phyloP scores from a whole-genome alignment of 2,888 invertebrate genomes.

The Dione juno region DNA sequence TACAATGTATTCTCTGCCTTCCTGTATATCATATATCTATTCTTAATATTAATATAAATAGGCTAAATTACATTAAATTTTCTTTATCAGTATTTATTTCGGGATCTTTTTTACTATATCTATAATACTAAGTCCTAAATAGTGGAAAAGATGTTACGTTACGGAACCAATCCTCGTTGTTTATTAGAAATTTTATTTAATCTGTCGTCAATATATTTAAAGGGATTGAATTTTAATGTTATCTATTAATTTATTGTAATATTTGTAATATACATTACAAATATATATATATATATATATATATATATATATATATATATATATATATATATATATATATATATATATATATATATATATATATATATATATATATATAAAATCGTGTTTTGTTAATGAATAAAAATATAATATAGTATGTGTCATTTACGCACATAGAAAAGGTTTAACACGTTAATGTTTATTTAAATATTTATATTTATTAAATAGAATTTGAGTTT shows the following conservation, averaged over 20 bases:
- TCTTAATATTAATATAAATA: too few relatives aligned
- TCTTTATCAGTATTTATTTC: slow-evolving; percentile 19
- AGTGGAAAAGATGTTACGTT: slow-evolving; percentile 49
- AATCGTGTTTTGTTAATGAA: slow-evolving; percentile 15
- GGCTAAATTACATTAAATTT: not conserved
- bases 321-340: too few relatives aligned
- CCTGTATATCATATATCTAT: too few relatives aligned
- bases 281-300: too few relatives aligned
- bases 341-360: too few relatives aligned
- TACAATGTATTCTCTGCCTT: too few relatives aligned
- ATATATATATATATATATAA: too few relatives aligned
- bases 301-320: too few relatives aligned
- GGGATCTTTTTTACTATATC: slow-evolving; percentile 43
- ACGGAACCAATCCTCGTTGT: slow-evolving; percentile 68
- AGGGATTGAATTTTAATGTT: slow-evolving; percentile 24
- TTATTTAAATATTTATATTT: not conserved
- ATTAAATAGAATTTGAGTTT: not conserved
- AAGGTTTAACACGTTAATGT: not conserved
- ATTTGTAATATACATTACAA: slow-evolving; percentile 3
- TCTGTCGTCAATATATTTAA: slow-evolving; percentile 18
- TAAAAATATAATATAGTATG: not conserved
- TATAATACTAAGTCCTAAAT: slow-evolving; percentile 29
- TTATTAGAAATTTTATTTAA: slow-evolving; percentile 44
- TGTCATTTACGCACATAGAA: not conserved
- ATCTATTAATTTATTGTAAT: slow-evolving; percentile 25